A percentile compares a stretch with the other conserved stretches of the same genome.
phyloP scores from a whole-genome alignment of 2,888 invertebrate species.

The Scotopteryx bipunctaria region DNA sequence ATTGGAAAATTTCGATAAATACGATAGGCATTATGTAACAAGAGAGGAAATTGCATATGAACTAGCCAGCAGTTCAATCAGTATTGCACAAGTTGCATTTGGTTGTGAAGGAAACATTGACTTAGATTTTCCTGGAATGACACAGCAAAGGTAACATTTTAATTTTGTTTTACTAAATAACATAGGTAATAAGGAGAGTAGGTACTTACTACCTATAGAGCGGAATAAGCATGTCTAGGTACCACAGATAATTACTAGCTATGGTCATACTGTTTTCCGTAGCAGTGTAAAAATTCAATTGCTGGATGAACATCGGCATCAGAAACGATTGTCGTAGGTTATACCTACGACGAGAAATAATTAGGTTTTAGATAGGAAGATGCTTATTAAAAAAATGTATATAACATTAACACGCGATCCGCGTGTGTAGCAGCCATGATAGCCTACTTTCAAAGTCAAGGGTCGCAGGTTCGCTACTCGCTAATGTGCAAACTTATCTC shows the following conservation, averaged over 20 bases:
- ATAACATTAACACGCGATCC: conserved; percentile 1
- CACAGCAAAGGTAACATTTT: conserved; percentile 55
- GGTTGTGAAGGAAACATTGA: conserved; percentile 42
- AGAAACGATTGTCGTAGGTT: too few species aligned
- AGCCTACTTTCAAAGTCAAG: conserved; percentile 23
- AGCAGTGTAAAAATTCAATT: too few species aligned
- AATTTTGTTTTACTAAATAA: not conserved
- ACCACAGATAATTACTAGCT: not conserved
- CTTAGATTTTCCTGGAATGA: conserved; percentile 55
- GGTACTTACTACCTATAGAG: too few species aligned
- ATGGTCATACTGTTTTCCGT: too few species aligned
- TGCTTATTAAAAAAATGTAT: not conserved
- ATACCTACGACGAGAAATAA: too few species aligned
- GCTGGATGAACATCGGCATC: too few species aligned
- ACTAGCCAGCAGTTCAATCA: conserved; percentile 49
- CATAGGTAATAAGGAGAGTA: too few species aligned
- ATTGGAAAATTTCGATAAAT: conserved; percentile 56
- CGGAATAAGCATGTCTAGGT: too few species aligned
- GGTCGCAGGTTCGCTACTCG: conserved; percentile 30
- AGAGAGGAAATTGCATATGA: conserved; percentile 55
- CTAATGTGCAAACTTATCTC: conserved; percentile 12
- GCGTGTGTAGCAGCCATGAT: conserved; percentile 14
- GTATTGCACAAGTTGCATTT: conserved; percentile 46
- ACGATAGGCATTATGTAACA: conserved; percentile 48
- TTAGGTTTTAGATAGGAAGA: not conserved